Conservation (phyloP, 2,888 invertebrate genomes). For the Sericinus montela region DNA sequence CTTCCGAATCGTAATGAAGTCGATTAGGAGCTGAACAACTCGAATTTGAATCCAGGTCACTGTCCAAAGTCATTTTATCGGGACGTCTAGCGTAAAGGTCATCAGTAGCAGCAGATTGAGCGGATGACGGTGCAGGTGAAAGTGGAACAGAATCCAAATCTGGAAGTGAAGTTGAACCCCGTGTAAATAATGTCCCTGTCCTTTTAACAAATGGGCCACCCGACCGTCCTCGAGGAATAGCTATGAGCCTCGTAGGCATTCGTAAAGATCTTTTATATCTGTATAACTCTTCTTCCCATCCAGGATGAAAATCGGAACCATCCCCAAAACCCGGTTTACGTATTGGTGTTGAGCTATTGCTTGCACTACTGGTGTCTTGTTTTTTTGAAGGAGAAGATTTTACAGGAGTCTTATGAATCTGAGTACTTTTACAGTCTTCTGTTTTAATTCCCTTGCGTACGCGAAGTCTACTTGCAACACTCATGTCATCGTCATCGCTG, state of each 20-base stretch:
- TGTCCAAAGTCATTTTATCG: slow-evolving; percentile 76
- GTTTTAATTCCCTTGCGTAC: slow-evolving; percentile 71
- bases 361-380: slow-evolving; percentile 49
- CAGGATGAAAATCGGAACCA: slow-evolving; percentile 86
- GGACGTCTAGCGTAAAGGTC: slow-evolving; percentile 65
- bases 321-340: slow-evolving; percentile 83
- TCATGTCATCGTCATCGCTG: slow-evolving; percentile 59
- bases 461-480: slow-evolving; percentile 64
- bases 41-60: slow-evolving; percentile 84
- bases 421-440: slow-evolving; percentile 50
- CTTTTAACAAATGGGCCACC: slow-evolving; percentile 74
- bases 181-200: slow-evolving; percentile 66
- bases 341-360: slow-evolving; percentile 53
- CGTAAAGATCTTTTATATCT: slow-evolving; percentile 89
- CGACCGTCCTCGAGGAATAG: slow-evolving; percentile 83
- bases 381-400: slow-evolving; percentile 58
- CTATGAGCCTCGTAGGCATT: slow-evolving; percentile 89
- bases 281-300: slow-evolving; percentile 91
- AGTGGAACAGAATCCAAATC: slow-evolving; percentile 87
- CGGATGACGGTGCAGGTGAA: slow-evolving; percentile 83
- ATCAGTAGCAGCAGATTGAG: slow-evolving; percentile 80
- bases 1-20: slow-evolving; percentile 83
- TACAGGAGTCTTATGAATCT: slow-evolving; percentile 44
- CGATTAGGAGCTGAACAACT: slow-evolving; percentile 80
- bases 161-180: slow-evolving; percentile 87